Evolutionary conservation across 2,797 vertebrate genomes (phyloP).

Genomic region (Glossophaga mutica): DNA sequence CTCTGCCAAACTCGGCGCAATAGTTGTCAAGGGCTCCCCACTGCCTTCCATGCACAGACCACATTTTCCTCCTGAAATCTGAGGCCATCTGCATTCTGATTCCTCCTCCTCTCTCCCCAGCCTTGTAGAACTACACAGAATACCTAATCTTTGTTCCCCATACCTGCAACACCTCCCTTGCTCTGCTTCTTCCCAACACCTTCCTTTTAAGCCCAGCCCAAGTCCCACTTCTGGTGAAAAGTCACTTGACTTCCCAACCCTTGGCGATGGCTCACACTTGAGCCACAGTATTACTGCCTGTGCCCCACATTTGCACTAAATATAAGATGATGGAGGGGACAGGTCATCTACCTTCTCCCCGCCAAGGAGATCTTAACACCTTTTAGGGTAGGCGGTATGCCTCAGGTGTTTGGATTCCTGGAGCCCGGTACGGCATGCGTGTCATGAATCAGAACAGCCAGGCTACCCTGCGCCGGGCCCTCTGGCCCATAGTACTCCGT

Average conservation of each 20-base stretch:
- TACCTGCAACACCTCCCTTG: not conserved
- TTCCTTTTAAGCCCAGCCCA: not conserved
- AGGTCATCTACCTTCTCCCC: not conserved
- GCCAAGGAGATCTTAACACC: not conserved
- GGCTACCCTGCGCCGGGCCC: rapidly evolving
- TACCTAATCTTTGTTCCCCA: not conserved
- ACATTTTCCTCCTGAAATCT: rapidly evolving
- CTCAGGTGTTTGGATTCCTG: not conserved
- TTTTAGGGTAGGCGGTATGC: not conserved
- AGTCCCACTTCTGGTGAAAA: rapidly evolving
- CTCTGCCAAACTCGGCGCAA: not conserved
- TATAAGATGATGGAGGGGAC: not conserved
- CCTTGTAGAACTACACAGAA: not conserved
- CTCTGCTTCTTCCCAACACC: not conserved
- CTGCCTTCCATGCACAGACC: not conserved
- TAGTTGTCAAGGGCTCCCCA: not conserved
- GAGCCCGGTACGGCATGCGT: rapidly evolving
- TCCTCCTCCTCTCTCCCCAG: not conserved
- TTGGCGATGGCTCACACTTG: rapidly evolving
- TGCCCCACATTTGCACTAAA: rapidly evolving
- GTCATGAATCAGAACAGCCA: rapidly evolving
- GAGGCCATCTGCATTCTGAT: rapidly evolving
- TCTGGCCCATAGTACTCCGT: rapidly evolving
- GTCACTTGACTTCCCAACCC: not conserved
- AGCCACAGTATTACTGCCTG: not conserved